These are phyloP conservation scores for Pygoscelis antarcticus DNA, from an alignment of 2,113 vertebrate genomes.

Conservation along the genomic window DNA sequence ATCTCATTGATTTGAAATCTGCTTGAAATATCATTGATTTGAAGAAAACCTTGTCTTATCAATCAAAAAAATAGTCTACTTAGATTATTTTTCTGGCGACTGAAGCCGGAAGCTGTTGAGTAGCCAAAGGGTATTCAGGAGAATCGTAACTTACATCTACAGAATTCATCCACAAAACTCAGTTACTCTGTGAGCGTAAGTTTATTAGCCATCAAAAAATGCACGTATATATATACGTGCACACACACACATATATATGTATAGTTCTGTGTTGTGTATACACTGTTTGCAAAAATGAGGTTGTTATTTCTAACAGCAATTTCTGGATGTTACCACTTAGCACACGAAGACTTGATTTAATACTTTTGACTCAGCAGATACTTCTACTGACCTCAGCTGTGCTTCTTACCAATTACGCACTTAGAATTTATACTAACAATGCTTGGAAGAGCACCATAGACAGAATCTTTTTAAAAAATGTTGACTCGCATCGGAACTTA, in stretches of 20 bases:
- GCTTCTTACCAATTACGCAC: not conserved
- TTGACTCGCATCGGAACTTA: not conserved
- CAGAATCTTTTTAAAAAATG: not conserved
- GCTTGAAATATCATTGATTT: not conserved
- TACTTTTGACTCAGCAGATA: conserved; percentile 39
- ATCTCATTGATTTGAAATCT: not conserved
- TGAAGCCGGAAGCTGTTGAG: not conserved
- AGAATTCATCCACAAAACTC: not conserved
- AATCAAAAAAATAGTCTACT: not conserved
- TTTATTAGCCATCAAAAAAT: not conserved
- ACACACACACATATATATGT: accelerated
- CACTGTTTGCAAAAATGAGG: not conserved
- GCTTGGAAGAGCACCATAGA: conserved; percentile 8
- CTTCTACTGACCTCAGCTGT: not conserved
- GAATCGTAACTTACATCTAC: not conserved
- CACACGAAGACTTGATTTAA: not conserved
- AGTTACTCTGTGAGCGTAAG: not conserved
- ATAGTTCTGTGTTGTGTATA: not conserved
- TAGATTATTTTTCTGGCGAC: not conserved
- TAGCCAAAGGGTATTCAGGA: not conserved
- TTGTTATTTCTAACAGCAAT: not conserved
- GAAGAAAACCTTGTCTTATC: not conserved
- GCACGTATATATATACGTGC: no score
- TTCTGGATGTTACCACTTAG: not conserved
- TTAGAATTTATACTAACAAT: conserved; percentile 3